These are phyloP conservation scores for Jacana jacana DNA, from an alignment of 2,113 vertebrate species.

Conservation along the genomic window DNA sequence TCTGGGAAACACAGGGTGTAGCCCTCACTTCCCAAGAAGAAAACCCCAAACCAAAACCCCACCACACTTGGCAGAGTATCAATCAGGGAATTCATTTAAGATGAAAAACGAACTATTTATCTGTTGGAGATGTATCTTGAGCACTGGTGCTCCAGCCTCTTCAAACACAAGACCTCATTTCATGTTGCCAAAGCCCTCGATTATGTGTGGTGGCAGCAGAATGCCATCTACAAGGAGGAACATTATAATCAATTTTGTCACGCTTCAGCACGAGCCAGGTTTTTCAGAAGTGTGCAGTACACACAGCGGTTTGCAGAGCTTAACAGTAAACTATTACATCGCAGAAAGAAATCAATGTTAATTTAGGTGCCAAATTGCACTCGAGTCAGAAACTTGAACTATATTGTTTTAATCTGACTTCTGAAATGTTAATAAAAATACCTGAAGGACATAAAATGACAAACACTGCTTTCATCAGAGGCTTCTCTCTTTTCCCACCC, in stretches of 20 bases:
- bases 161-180: background rate
- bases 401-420: background rate
- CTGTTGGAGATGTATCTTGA: background rate
- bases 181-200: background rate
- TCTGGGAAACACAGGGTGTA: too few species aligned
- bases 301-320: background rate
- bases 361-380: background rate
- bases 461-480: background rate
- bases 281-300: background rate
- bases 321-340: background rate
- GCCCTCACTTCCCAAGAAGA: rapidly evolving
- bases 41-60: background rate
- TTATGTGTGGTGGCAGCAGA: background rate
- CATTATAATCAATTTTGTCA: background rate
- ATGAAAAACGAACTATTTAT: background rate
- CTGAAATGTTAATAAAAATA: background rate
- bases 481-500: background rate
- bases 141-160: background rate
- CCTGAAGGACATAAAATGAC: background rate
- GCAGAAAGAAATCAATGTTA: background rate
- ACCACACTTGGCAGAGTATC: background rate
- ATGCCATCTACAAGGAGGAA: background rate
- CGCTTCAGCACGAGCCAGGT: background rate
- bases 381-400: background rate
- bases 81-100: background rate